Conservation (phyloP, 2,797 vertebrate genomes). For the Hafferia zeledoni region DNA sequence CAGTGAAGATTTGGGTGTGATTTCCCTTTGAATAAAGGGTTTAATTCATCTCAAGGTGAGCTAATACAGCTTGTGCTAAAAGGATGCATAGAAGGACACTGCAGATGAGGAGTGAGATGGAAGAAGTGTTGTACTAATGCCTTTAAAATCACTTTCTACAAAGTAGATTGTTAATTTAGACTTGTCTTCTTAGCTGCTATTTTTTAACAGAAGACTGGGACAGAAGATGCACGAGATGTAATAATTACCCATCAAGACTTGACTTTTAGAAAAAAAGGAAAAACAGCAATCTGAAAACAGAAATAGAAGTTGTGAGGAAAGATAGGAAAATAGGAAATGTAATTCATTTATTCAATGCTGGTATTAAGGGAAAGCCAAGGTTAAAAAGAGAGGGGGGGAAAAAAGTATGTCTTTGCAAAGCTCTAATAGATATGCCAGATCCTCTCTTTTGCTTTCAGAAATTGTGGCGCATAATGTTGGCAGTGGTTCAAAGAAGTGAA, state of each 20-base stretch:
- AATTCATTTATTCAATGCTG: constrained; percentile 66
- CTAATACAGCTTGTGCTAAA: constrained; percentile 10
- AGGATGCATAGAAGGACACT: constrained; percentile 57
- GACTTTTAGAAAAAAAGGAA: neutral
- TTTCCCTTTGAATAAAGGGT: constrained; percentile 42
- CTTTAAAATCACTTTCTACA: constrained; percentile 60
- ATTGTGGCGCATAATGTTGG: constrained; percentile 64
- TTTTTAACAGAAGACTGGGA: constrained; percentile 64
- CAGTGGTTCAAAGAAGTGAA: constrained; percentile 70
- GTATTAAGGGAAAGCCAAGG: constrained; percentile 68
- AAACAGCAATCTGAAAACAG: constrained; percentile 51
- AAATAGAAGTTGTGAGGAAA: constrained; percentile 65
- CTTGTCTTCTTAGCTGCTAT: constrained; percentile 59
- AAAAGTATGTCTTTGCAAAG: constrained; percentile 59
- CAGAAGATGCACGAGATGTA: constrained; percentile 64
- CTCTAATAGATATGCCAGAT: constrained; percentile 70
- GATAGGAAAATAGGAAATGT: constrained; percentile 32
- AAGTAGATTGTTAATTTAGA: constrained; percentile 53
- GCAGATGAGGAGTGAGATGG: constrained; percentile 3
- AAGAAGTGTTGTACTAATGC: constrained; percentile 26
- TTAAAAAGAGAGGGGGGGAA: constrained; percentile 49
- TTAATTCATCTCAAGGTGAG: constrained; percentile 52
- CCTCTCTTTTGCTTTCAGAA: constrained; percentile 61
- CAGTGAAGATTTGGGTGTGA: neutral
- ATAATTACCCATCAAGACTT: constrained; percentile 71